A percentile compares a stretch with the other conserved stretches of the same genome.
Conservation (phyloP, 2,113 vertebrate genomes). For the Callionymus lyra region DNA sequence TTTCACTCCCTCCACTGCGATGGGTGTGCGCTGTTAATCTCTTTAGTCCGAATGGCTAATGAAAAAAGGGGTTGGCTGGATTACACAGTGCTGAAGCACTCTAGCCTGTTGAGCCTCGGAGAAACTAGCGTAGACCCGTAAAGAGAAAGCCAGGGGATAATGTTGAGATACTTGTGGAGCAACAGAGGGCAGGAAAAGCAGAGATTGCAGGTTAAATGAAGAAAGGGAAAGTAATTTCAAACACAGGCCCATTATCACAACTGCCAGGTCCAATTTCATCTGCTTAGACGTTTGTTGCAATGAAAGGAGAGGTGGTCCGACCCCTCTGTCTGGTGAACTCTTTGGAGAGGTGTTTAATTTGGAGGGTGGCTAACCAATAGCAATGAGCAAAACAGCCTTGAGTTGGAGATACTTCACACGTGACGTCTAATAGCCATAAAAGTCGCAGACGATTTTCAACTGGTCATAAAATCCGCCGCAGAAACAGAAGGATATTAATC, state of each 20-base stretch:
- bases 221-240: conserved; percentile 30
- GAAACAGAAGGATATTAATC: conserved; percentile 64
- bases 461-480: conserved; percentile 64
- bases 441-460: conserved; percentile 69
- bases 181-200: conserved; percentile 7
- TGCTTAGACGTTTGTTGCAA: conserved; percentile 16
- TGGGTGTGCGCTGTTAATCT: conserved; percentile 66
- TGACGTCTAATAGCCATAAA: conserved; percentile 63
- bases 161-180: neutral
- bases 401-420: conserved; percentile 53
- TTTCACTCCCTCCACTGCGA: conserved; percentile 31
- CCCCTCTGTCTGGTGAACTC: conserved; percentile 29
- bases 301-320: conserved; percentile 21
- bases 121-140: conserved; percentile 52
- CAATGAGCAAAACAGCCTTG: conserved; percentile 33
- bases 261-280: conserved; percentile 28
- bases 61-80: conserved; percentile 68
- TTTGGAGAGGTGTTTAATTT: conserved; percentile 39
- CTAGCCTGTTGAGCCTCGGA: conserved; percentile 64
- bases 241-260: conserved; percentile 29
- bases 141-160: conserved; percentile 45
- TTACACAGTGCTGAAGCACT: conserved; percentile 68
- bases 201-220: conserved; percentile 29
- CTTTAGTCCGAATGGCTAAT: conserved; percentile 72
- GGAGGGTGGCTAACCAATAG: conserved; percentile 40